These are phyloP conservation scores for Bagarius yarrelli DNA, from an alignment of 2,113 vertebrate genomes.

Conservation along the genomic window DNA sequence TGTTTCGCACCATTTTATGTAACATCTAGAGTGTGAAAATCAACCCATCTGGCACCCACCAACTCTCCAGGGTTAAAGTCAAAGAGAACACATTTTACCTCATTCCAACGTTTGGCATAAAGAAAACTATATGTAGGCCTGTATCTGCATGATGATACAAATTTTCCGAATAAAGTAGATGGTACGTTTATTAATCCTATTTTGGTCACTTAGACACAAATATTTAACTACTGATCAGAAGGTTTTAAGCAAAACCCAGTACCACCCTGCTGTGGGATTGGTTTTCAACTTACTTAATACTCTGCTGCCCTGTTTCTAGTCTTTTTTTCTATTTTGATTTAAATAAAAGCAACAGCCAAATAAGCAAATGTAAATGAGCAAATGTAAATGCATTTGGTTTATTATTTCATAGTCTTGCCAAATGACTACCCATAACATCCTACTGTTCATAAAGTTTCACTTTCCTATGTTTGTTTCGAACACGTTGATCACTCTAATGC, in stretches of 20 bases:
- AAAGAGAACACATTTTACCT: background rate
- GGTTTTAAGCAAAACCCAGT: background rate
- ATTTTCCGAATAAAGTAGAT: background rate
- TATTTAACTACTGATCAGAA: background rate
- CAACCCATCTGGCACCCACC: background rate
- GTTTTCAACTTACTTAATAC: background rate
- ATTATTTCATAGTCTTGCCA: background rate
- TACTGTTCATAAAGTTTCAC: constrained; percentile 4
- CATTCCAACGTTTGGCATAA: background rate
- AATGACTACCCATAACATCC: background rate
- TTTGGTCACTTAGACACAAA: background rate
- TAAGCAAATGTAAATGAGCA: background rate
- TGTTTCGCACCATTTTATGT: background rate
- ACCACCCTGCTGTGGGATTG: background rate
- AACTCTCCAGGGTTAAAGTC: background rate
- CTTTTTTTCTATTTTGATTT: background rate
- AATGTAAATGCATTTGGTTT: too few relatives aligned
- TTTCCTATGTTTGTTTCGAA: background rate
- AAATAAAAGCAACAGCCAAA: background rate
- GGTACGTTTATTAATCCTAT: background rate
- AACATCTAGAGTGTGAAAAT: background rate
- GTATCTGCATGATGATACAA: background rate
- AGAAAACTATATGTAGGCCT: background rate
- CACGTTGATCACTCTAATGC: background rate
- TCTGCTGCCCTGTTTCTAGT: background rate